Conservation (phyloP, 2,797 vertebrate genomes). For the Myotis pilosus region DNA sequence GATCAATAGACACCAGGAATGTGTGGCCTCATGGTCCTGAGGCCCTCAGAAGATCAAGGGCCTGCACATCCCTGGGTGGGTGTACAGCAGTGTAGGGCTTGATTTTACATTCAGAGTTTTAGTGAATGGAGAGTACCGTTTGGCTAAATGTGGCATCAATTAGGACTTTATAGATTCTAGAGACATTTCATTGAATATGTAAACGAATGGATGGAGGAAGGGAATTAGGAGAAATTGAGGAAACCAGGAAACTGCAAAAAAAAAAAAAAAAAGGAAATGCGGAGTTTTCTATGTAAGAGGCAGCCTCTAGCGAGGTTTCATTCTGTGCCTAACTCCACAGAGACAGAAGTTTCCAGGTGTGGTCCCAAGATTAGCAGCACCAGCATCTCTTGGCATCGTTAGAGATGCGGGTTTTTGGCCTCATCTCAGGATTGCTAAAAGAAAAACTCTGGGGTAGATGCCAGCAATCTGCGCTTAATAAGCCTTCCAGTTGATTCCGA, state of each 20-base stretch:
- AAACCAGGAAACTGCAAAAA: neutral
- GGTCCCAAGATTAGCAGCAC: neutral
- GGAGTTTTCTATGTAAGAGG: neutral
- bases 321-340: neutral
- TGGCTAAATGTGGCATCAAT: neutral
- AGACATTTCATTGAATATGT: neutral
- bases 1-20: slow-evolving; percentile 60
- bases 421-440: neutral
- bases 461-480: neutral
- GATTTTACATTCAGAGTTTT: neutral
- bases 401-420: neutral
- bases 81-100: neutral
- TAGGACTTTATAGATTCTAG: neutral
- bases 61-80: neutral
- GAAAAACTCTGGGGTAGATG: neutral
- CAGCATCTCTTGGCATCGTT: neutral
- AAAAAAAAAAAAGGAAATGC: neutral
- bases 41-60: neutral
- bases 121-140: neutral
- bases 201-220: neutral
- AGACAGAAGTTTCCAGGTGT: neutral
- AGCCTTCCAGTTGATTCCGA: neutral
- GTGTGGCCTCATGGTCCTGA: neutral
- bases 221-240: neutral
- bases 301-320: neutral